Base-by-base conservation (phyloP, 2,888 invertebrate species). In the Lasioglossum zephyrum region DNA sequence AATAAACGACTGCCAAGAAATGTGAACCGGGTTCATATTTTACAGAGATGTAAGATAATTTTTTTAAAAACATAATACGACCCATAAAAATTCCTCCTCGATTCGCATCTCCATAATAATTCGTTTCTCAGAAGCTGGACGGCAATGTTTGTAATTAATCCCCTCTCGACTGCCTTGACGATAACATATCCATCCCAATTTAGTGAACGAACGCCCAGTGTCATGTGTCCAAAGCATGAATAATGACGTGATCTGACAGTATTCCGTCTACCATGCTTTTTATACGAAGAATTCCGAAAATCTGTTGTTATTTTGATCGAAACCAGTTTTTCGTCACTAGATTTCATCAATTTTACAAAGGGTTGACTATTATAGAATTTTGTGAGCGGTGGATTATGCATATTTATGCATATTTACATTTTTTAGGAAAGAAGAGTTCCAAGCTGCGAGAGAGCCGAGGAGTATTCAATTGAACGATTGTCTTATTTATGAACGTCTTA, bases 101-200 rank as follows among this genome's bases (percentile, higher is more conserved):
- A 79, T 79, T 39, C 75, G 82, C 73, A 90, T 87, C 90, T 84
- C 87, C 91, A 87, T 91, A 91, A 92, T 92, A 90, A 92, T 90
- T 89, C 87, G 89, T 79, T 92, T 92, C 92, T 88, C 83, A 89
- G 91, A 92, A 92, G 86, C 77, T 73, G 87, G 87, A 82, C 87
- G 73, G 82, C 85, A 84, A 57, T 86, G 85, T 80, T 89, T 79
- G 84, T 88, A 91, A 92, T 91, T 92, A 91, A 87, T 87, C 85
- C 82, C 60, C 83, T 60, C 83, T 75, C 77, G 70, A 66, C 77
- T 87, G 86, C 89, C 91, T 92, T 88, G 90, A 86, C 5, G 75
- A 79, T 77, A 73, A 77, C 88, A 87, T 88, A 86, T 84, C 86
- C 91, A 89, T 84, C 87, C 90, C 82, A 88, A 92, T 92, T 91